phyloP scores from a whole-genome alignment of 2,797 vertebrate genomes.

The Pseudopleuronectes americanus region DNA sequence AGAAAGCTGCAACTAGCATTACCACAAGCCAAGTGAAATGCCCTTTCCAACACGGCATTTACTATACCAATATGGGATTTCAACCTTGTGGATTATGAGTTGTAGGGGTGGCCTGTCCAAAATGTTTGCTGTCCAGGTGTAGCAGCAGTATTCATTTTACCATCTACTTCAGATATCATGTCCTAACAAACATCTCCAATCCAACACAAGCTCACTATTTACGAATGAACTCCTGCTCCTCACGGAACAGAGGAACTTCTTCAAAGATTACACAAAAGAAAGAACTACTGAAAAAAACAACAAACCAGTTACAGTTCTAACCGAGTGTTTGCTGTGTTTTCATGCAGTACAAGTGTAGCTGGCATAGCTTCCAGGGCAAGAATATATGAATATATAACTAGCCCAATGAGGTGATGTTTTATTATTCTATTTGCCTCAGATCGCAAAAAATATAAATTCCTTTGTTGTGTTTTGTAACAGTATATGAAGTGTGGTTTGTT shows the following conservation, averaged over 20 bases:
- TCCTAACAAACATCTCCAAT: not conserved
- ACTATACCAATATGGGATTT: not conserved
- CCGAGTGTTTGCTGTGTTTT: not conserved
- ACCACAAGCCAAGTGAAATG: no score
- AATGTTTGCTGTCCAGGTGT: not conserved
- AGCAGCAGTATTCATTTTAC: constrained; percentile 4
- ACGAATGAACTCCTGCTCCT: no score
- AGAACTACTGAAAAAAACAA: constrained; percentile 10
- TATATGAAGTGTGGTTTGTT: not conserved
- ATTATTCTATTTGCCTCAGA: not conserved
- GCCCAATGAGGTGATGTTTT: not conserved
- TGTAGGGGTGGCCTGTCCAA: no score
- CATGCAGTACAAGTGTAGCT: not conserved
- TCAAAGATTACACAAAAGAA: constrained; percentile 12
- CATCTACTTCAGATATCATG: constrained; percentile 1
- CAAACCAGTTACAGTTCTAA: not conserved
- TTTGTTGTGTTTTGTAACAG: not conserved
- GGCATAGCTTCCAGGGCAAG: not conserved
- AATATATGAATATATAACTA: not conserved
- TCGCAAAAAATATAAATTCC: constrained; percentile 10
- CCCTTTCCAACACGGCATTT: no score
- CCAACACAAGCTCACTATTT: no score
- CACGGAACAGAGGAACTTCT: not conserved
- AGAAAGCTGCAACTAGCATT: no score
- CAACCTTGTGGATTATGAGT: not conserved